Conservation (phyloP, 2,797 vertebrate species). For the Trachurus trachurus region DNA sequence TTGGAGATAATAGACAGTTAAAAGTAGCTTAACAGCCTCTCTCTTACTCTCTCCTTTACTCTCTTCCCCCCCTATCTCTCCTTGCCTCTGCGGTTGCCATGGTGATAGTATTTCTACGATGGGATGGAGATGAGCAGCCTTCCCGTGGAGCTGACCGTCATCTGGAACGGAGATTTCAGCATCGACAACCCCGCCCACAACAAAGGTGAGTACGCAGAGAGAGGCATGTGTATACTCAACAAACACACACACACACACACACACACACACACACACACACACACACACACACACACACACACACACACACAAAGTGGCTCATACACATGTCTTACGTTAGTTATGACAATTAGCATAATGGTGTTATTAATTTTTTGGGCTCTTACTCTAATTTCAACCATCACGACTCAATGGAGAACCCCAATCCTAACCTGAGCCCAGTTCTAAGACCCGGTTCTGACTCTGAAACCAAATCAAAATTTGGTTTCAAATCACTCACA, state of each 20-base stretch:
- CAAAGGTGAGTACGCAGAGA: conserved; percentile 88
- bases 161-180: conserved; percentile 99
- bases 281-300: background rate
- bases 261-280: background rate
- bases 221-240: background rate
- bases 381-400: too few relatives aligned
- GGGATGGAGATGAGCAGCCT: conserved; percentile 98
- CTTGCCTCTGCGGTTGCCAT: conserved; percentile 73
- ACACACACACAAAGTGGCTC: background rate
- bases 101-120: conserved; percentile 94
- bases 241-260: background rate
- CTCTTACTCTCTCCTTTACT: conserved; percentile 29
- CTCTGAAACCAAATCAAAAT: too few relatives aligned
- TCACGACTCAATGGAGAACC: too few relatives aligned
- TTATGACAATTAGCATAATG: too few relatives aligned
- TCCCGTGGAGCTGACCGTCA: conserved; percentile 95
- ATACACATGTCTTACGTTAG: too few relatives aligned
- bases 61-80: conserved; percentile 26
- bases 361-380: too few relatives aligned
- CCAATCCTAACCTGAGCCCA: too few relatives aligned
- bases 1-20: conserved; percentile 58
- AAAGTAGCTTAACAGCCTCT: conserved; percentile 50
- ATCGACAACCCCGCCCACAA: conserved; percentile 98
- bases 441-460: too few relatives aligned
- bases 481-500: too few relatives aligned